Evolutionary conservation across 1,140 invertebrate species (phyloP).

Genomic region (Cyclina sinensis): DNA sequence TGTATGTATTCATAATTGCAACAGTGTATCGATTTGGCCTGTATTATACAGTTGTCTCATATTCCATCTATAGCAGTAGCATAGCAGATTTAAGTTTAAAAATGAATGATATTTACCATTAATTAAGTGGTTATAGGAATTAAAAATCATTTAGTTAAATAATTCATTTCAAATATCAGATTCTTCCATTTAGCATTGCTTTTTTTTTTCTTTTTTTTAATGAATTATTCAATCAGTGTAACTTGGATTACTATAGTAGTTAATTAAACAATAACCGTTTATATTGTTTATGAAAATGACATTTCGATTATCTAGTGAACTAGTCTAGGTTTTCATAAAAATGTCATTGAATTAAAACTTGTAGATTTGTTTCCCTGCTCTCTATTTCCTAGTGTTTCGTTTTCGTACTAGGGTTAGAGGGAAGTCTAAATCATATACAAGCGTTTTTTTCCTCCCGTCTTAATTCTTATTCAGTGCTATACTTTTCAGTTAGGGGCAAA

Average conservation of each 20-base stretch:
- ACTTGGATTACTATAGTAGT: constrained; percentile 3
- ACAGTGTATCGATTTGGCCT: neutral
- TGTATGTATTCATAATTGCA: neutral
- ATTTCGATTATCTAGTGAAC: constrained; percentile 8
- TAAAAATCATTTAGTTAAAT: constrained; percentile 5
- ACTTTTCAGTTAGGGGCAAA: no score
- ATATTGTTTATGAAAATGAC: constrained; percentile 1
- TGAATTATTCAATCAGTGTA: neutral
- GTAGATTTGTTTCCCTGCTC: no score
- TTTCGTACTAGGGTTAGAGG: no score
- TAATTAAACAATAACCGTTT: constrained; percentile 1
- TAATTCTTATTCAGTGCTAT: no score
- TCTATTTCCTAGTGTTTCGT: no score
- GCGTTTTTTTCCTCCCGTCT: no score
- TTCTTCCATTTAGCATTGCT: neutral
- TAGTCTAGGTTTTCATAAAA: neutral
- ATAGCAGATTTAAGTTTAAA: neutral
- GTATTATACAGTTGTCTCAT: constrained; percentile 5
- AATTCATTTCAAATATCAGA: constrained; percentile 10
- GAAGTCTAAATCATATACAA: no score
- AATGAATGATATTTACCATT: neutral
- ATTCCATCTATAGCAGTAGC: constrained; percentile 2
- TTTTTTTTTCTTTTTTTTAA: neutral
- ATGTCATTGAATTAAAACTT: neutral
- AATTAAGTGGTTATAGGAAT: constrained; percentile 14